phyloP scores from a whole-genome alignment of 2,797 vertebrate genomes.

The Dendrocincla fuliginosa region DNA sequence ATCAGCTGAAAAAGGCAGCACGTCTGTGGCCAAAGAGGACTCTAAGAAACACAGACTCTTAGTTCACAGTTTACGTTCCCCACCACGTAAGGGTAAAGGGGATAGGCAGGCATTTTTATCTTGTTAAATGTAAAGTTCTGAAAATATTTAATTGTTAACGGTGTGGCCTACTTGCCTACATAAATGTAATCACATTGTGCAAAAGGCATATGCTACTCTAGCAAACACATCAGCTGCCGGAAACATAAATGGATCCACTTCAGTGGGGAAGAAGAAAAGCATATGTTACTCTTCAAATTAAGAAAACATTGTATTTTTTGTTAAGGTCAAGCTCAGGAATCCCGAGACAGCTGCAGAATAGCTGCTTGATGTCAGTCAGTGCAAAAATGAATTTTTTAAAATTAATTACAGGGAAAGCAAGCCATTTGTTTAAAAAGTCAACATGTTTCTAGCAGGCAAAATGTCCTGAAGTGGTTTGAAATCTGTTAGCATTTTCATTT shows the following conservation, averaged over 20 bases:
- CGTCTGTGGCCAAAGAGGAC: not conserved
- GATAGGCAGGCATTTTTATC: not conserved
- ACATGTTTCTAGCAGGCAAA: not conserved
- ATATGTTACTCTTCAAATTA: constrained; percentile 26
- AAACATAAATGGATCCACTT: not conserved
- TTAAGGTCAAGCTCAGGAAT: constrained; percentile 50
- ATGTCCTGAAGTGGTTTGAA: constrained; percentile 30
- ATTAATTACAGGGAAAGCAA: constrained; percentile 57
- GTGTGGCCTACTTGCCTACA: not conserved
- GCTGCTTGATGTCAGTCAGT: constrained; percentile 19
- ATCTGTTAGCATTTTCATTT: constrained; percentile 23
- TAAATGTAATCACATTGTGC: not conserved
- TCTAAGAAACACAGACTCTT: not conserved
- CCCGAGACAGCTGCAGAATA: constrained; percentile 39
- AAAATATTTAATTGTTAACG: not conserved
- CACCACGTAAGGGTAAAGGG: not conserved
- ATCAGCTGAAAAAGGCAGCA: not conserved
- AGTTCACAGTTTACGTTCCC: not conserved
- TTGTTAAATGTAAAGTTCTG: not conserved
- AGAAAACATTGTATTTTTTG: constrained; percentile 24
- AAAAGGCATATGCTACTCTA: constrained; percentile 1
- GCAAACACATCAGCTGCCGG: not conserved
- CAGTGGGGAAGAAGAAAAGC: not conserved
- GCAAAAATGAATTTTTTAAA: constrained; percentile 43
- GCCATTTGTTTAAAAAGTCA: constrained; percentile 41